Conservation (phyloP, 2,797 vertebrate genomes). For the Chrosomus eos region DNA sequence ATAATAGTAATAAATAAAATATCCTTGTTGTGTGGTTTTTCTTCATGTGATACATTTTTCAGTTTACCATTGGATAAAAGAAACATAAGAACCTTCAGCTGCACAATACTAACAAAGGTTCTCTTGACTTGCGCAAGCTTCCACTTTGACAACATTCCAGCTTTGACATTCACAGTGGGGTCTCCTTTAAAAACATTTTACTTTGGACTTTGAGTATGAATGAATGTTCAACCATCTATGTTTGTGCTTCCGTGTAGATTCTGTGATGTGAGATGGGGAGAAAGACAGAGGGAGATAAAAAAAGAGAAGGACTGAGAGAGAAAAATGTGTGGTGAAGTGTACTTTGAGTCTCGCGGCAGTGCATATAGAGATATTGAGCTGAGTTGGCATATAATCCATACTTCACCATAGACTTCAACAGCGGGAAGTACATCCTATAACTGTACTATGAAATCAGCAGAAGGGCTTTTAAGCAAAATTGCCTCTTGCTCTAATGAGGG, state of each 20-base stretch:
- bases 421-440: conserved; percentile 52
- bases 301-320: conserved; percentile 1
- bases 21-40: not conserved
- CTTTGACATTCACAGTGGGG: not conserved
- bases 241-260: conserved; percentile 8
- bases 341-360: conserved; percentile 15
- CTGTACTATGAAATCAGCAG: conserved; percentile 47
- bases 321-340: conserved; percentile 37
- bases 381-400: conserved; percentile 63
- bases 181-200: not conserved
- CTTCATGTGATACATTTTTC: not conserved
- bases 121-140: not conserved
- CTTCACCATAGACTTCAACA: conserved; percentile 53
- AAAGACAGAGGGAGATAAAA: conserved; percentile 2
- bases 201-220: conserved; percentile 2
- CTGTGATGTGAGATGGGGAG: not conserved
- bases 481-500: conserved; percentile 20
- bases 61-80: not conserved
- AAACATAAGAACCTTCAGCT: not conserved
- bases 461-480: conserved; percentile 19
- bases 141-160: not conserved
- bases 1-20: not conserved
- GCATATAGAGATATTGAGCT: conserved; percentile 44
- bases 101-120: not conserved
- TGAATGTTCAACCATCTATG: not conserved